Evolutionary conservation across 1,140 invertebrate genomes (phyloP), one percentile per base, ranked within the genome.

Genomic region (Bombus waltoni): DNA sequence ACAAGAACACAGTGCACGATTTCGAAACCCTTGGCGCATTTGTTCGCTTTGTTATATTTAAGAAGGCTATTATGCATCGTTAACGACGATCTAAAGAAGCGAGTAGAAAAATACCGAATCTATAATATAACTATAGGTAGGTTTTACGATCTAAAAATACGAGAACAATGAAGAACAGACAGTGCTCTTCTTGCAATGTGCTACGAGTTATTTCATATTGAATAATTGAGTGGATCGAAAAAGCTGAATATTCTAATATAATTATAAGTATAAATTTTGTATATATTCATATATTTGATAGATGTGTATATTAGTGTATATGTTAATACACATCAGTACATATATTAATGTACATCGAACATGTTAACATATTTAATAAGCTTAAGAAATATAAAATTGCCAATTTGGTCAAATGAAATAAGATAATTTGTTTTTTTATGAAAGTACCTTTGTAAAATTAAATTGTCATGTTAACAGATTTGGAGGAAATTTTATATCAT

Each of bases 41-140:
- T 8, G 2, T n/a, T 42, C 15, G 68, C 28, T 57, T 32, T 13
- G 47, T 62, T 87, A 74, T 72, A 76, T 76, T 59, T 68, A 83
- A 72, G 40, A 68, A 71, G n/a, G 62, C 59, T 66, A 25, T 66
- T 57, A 68, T 42, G 62, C 53, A 53, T 44, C 68, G 44, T 32
- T 87, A 13, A 78, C 42, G 40, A 22, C 32, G 65, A 66, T 40
- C 44, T 74, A 57, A 74, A 78, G 42, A 72, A 74, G 59, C 80
- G 35, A 62, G 65, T 83, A 87, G 38, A 88, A 88, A 87, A 83
- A 83, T 88, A 83, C 59, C 32, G 11, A 40, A 42, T 81, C 47
- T 72, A 53, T 81, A 57, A 57, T 53, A 11, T 70, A n/a, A 80
- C 44, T 72, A 28, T 42, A 18, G 32, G 18, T 42, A 18, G 40